Evolutionary conservation across 2,888 invertebrate species (phyloP), one percentile per base, ranked within the genome.

Genomic region (Herminia tarsipennalis): DNA sequence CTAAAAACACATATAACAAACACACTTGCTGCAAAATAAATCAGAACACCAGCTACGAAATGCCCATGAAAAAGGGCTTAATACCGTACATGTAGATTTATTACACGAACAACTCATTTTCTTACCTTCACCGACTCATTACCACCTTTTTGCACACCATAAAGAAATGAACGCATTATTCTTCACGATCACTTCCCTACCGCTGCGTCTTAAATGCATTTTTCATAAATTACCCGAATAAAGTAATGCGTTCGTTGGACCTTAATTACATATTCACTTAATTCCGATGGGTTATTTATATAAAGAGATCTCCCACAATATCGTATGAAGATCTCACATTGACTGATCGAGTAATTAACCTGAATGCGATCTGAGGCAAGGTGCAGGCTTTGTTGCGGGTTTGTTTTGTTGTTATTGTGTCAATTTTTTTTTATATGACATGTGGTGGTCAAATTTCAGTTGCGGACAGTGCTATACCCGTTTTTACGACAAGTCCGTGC

Each of bases 241-340:
- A 67, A 68, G 59, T 63, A 59, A 59, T 53, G 62, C 33, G 35
- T 41, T 48, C 39, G 38, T 34, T 28, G 49, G 28, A 39, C 54
- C 51, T 74, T 73, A 73, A 76, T 74, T 67, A 70, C 68, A 66
- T 68, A 72, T 76, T 74, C 76, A 71, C 66, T 75, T 71, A 71
- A 70, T 65, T 50, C 61, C 47, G 57, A 44, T 49, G 63, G 65
- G 69, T 68, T 69, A 71, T 73, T 56, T 56, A 61, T 74, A 70
- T 74, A 67, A 65, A 73, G 65, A 58, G 65, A 61, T 67, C 49
- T 55, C 27, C 21, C 50, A 41, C 48, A 58, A 56, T 71, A 77
- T 79, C 75, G 52, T 68, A 76, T 75, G 78, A 76, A 81, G 78
- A 83, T 81, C 76, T 81, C 70, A 72, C 74, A 70, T 71, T 81